phyloP scores from a whole-genome alignment of 2,113 vertebrate genomes.

The Coptodon bakossiorum region DNA sequence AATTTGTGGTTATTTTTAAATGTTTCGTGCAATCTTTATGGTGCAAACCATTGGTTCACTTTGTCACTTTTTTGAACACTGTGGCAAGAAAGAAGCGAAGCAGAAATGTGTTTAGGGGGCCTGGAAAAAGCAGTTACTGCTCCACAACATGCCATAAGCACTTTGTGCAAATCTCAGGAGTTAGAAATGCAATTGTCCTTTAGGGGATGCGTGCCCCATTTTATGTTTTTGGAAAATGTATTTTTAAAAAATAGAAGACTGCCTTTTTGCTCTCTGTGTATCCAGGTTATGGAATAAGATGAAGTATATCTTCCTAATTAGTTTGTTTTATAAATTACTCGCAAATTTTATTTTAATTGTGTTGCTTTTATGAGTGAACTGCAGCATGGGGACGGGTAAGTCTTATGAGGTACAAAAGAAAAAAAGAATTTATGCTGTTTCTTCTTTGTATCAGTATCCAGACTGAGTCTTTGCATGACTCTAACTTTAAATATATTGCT shows the following conservation, averaged over 20 bases:
- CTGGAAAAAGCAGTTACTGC: not conserved
- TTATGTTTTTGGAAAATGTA: not conserved
- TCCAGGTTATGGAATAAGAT: not conserved
- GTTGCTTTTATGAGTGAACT: not conserved
- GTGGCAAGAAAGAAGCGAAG: not conserved
- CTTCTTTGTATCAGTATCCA: not conserved
- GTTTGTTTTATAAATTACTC: not conserved
- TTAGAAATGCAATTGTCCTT: not conserved
- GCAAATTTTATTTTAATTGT: not conserved
- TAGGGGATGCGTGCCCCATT: not conserved
- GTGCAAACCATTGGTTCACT: not conserved
- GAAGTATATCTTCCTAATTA: not conserved
- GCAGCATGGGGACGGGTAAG: not conserved
- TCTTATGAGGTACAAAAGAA: not conserved
- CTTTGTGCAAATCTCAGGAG: slow-evolving; percentile 32
- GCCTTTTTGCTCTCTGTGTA: not conserved
- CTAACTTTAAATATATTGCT: not conserved
- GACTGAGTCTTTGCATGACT: not conserved
- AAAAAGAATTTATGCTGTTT: not conserved
- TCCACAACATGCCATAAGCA: not conserved
- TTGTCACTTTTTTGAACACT: not conserved
- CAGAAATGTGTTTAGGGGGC: not conserved
- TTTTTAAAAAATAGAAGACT: not conserved
- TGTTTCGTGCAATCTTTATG: not conserved
- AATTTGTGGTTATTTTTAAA: not conserved